A percentile compares a stretch with the other conserved stretches of the same genome.
Evolutionary conservation across 2,797 vertebrate species (phyloP).

Genomic region (Ara ararauna): DNA sequence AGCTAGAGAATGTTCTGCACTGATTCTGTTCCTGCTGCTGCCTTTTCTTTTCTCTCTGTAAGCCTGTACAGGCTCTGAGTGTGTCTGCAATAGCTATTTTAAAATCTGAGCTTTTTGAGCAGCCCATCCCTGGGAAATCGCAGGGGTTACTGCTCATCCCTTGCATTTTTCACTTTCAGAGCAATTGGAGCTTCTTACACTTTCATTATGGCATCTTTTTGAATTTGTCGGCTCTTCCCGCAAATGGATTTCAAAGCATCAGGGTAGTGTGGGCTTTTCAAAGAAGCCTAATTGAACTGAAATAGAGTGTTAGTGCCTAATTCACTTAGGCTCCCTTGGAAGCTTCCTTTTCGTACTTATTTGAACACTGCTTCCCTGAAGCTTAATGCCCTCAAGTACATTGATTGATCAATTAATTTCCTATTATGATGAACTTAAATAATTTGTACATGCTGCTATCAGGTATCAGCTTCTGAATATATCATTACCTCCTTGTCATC

Average conservation of each 20-base stretch:
- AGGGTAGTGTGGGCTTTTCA: conserved; percentile 37
- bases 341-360: neutral
- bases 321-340: conserved; percentile 47
- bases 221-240: conserved; percentile 54
- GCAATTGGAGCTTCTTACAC: conserved; percentile 61
- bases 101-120: conserved; percentile 54
- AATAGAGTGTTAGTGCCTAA: conserved; percentile 48
- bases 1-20: conserved; percentile 2
- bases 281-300: conserved; percentile 50
- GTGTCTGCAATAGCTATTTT: conserved; percentile 50
- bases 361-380: neutral
- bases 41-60: conserved; percentile 30
- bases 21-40: conserved; percentile 23
- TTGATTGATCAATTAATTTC: conserved; percentile 43
- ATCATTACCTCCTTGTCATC: neutral
- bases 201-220: conserved; percentile 59
- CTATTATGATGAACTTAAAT: conserved; percentile 2
- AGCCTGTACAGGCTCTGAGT: neutral
- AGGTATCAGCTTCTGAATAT: neutral
- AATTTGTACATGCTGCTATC: neutral
- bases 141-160: conserved; percentile 58
- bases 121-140: conserved; percentile 40
- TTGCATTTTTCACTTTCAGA: conserved; percentile 34
- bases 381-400: neutral
- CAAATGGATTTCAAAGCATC: conserved; percentile 58